phyloP scores from a whole-genome alignment of 2,888 invertebrate genomes.

The Zaprionus obscuricornis region DNA sequence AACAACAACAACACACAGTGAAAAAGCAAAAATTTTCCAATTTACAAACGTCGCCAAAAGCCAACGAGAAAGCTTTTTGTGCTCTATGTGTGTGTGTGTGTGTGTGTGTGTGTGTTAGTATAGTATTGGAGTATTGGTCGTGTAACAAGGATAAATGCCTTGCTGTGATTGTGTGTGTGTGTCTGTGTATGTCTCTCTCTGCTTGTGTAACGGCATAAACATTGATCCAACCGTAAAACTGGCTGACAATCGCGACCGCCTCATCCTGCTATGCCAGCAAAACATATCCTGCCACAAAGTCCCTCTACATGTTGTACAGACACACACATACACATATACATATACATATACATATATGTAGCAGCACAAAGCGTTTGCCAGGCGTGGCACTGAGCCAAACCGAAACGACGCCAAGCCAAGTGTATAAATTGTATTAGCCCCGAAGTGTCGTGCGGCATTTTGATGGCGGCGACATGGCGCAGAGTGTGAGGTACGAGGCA shows the following conservation, averaged over 20 bases:
- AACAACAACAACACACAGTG: conserved; percentile 10
- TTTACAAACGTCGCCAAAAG: conserved; percentile 77
- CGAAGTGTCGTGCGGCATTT: conserved; percentile 70
- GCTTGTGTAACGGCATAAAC: conserved; percentile 66
- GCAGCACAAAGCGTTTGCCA: conserved; percentile 4
- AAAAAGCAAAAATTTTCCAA: conserved; percentile 77
- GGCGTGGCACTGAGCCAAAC: conserved; percentile 71
- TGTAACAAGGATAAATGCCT: conserved; percentile 79
- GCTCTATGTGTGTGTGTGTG: background rate
- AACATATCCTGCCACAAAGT: conserved; percentile 6
- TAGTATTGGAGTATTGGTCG: conserved; percentile 11
- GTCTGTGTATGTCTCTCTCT: conserved; percentile 33
- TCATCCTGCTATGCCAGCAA: background rate
- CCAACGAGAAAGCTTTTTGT: conserved; percentile 47
- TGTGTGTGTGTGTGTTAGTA: conserved; percentile 15
- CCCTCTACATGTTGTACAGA: conserved; percentile 28
- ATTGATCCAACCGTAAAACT: conserved; percentile 78
- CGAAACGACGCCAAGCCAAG: conserved; percentile 74
- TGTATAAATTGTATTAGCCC: conserved; percentile 79
- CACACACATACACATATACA: conserved; percentile 18
- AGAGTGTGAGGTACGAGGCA: too few species aligned
- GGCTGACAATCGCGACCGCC: conserved; percentile 67
- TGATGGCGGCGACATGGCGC: conserved; percentile 22
- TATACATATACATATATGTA: background rate
- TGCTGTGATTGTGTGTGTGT: conserved; percentile 33